Conservation (phyloP, 2,113 vertebrate species). For the Psettodes erumei region DNA sequence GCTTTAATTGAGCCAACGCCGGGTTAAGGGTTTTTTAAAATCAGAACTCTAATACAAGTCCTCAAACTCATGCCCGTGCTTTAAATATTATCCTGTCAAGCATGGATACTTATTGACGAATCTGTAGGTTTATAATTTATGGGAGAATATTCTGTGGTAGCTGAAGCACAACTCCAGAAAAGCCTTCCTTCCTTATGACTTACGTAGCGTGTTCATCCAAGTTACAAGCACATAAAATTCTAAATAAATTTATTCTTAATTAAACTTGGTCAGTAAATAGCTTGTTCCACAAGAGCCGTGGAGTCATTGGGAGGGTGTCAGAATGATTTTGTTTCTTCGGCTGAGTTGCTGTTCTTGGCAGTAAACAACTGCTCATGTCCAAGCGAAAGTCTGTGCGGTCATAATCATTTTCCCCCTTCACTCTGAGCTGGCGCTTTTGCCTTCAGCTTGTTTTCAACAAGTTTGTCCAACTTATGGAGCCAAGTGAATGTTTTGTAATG, state of each 20-base stretch:
- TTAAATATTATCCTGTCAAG: constrained; percentile 27
- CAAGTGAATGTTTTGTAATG: constrained; percentile 32
- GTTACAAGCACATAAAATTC: constrained; percentile 44
- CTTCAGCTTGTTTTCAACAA: constrained; percentile 43
- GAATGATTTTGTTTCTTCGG: constrained; percentile 62
- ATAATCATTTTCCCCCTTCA: constrained; percentile 50
- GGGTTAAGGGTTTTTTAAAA: constrained; percentile 13
- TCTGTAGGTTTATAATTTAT: constrained; percentile 15
- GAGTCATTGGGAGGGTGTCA: constrained; percentile 54
- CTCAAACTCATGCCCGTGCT: constrained; percentile 25
- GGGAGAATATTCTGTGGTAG: constrained; percentile 6
- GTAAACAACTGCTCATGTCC: constrained; percentile 52
- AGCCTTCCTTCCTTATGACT: constrained; percentile 18
- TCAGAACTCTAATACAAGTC: constrained; percentile 11
- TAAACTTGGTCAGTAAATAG: constrained; percentile 46
- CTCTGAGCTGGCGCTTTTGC: constrained; percentile 41
- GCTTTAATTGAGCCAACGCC: neutral
- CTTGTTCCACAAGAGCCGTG: constrained; percentile 30
- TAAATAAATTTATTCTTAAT: constrained; percentile 49
- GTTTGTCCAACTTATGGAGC: constrained; percentile 39
- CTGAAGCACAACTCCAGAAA: constrained; percentile 3
- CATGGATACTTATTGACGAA: constrained; percentile 27
- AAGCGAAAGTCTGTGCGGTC: constrained; percentile 60
- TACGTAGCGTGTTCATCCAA: constrained; percentile 31
- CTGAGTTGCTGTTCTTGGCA: constrained; percentile 73